Percentiles rank a stretch among this genome's conserved stretches.
Evolutionary conservation across 2,113 vertebrate genomes (phyloP).

Genomic region (Callionymus lyra): DNA sequence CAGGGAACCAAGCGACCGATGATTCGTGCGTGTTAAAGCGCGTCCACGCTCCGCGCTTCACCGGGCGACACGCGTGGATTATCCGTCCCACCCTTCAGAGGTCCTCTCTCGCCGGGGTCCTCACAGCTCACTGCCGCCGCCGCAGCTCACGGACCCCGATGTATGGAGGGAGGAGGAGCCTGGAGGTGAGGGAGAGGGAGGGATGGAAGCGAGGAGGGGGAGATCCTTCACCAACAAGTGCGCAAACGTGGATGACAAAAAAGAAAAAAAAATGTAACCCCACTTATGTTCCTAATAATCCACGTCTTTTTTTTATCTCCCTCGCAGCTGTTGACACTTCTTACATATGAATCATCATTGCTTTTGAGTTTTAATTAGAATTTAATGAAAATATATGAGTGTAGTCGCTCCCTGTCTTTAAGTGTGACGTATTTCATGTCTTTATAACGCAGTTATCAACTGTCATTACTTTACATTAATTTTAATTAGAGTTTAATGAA

Average conservation of each 20-base stretch:
- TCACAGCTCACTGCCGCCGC: slow-evolving; percentile 39
- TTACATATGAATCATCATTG: no score
- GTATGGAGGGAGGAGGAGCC: slow-evolving; percentile 21
- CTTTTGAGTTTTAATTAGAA: no score
- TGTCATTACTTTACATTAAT: no score
- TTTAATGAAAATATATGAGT: no score
- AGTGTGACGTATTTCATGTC: no score
- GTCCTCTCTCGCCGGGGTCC: slow-evolving; percentile 28
- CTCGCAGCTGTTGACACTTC: no score
- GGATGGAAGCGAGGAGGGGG: background rate
- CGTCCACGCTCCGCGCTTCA: slow-evolving; percentile 13
- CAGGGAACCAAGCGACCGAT: slow-evolving; percentile 7
- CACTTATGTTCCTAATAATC: no score
- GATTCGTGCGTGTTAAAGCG: background rate
- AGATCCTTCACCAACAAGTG: background rate
- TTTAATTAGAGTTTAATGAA: no score
- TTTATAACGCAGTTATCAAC: no score
- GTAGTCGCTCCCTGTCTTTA: no score
- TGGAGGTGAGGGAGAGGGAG: slow-evolving; percentile 1
- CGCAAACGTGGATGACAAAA: background rate
- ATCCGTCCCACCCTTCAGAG: slow-evolving; percentile 20
- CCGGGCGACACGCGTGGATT: slow-evolving; percentile 16
- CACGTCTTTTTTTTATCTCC: no score
- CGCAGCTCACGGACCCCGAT: slow-evolving; percentile 41
- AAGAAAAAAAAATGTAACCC: background rate